phyloP scores from a whole-genome alignment of 2,113 vertebrate genomes.

The Australoheros scitulus region DNA sequence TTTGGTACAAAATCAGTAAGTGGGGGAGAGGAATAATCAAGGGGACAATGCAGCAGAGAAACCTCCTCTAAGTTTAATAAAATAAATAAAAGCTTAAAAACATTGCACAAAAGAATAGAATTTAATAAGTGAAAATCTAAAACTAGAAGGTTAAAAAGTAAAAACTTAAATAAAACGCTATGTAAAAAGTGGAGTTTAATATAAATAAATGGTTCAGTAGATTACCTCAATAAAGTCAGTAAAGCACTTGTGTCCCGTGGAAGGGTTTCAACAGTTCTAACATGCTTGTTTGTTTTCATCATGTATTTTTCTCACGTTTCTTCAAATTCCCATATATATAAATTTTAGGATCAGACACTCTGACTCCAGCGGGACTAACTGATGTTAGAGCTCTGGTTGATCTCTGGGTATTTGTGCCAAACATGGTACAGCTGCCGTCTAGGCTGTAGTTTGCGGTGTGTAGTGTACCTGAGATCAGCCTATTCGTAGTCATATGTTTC shows the following conservation, averaged over 20 bases:
- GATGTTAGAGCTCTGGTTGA: neutral
- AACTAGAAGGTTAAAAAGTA: neutral
- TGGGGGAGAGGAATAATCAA: constrained; percentile 53
- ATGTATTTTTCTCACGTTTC: no score
- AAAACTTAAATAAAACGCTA: neutral
- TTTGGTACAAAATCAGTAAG: no score
- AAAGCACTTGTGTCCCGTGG: no score
- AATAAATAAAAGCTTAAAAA: neutral
- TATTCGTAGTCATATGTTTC: neutral
- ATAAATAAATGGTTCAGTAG: neutral
- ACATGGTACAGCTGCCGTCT: neutral
- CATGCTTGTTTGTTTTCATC: no score
- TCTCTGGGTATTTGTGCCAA: neutral
- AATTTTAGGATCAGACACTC: neutral
- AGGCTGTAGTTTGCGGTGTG: constrained; percentile 1
- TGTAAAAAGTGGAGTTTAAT: no score
- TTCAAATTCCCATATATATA: neutral
- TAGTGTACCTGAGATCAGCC: neutral
- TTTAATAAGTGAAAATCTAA: no score
- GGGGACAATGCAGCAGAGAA: constrained; percentile 71
- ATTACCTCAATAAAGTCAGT: neutral
- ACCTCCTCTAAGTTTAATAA: constrained; percentile 15
- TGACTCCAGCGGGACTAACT: neutral
- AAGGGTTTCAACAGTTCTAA: no score
- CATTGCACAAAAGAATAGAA: neutral